phyloP scores from a whole-genome alignment of 1,140 invertebrate genomes.

The Rhyacophila brunnea region DNA sequence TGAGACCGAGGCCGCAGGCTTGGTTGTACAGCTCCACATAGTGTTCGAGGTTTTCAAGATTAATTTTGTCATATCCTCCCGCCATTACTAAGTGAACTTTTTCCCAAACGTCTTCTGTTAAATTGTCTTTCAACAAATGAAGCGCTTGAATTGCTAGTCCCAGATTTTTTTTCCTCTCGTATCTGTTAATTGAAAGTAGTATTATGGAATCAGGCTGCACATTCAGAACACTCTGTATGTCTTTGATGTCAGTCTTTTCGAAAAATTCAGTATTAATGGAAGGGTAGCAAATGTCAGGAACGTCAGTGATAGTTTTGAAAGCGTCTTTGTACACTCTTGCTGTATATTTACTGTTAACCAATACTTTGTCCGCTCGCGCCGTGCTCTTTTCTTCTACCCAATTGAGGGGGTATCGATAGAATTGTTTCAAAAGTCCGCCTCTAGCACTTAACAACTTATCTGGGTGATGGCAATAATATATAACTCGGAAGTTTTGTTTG shows the following conservation, averaged over 20 bases:
- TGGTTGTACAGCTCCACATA: conserved; percentile 74
- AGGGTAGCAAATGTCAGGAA: conserved; percentile 89
- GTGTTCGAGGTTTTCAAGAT: conserved; percentile 88
- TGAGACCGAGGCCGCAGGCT: conserved; percentile 64
- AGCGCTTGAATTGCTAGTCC: conserved; percentile 80
- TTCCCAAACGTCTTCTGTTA: conserved; percentile 58
- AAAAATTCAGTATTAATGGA: conserved; percentile 84
- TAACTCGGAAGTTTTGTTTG: conserved; percentile 60
- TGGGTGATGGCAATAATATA: conserved; percentile 99
- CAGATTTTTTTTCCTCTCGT: conserved; percentile 96
- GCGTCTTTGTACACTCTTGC: conserved; percentile 80
- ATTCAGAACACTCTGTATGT: conserved; percentile 51
- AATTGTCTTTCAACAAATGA: conserved; percentile 59
- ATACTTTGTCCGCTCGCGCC: conserved; percentile 76
- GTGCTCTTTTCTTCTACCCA: conserved; percentile 91
- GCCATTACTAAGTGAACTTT: conserved; percentile 86
- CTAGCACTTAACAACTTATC: conserved; percentile 82
- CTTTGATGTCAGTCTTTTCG: conserved; percentile 57
- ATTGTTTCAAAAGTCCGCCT: conserved; percentile 66
- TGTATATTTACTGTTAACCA: conserved; percentile 96
- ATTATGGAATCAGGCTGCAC: conserved; percentile 58
- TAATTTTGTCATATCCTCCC: conserved; percentile 92
- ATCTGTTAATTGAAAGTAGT: conserved; percentile 95
- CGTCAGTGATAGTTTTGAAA: conserved; percentile 68
- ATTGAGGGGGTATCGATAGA: conserved; percentile 89